Evolutionary conservation across 2,888 invertebrate genomes (phyloP), one percentile per base, ranked within the genome.

Genomic region (Flexamia atlantica): DNA sequence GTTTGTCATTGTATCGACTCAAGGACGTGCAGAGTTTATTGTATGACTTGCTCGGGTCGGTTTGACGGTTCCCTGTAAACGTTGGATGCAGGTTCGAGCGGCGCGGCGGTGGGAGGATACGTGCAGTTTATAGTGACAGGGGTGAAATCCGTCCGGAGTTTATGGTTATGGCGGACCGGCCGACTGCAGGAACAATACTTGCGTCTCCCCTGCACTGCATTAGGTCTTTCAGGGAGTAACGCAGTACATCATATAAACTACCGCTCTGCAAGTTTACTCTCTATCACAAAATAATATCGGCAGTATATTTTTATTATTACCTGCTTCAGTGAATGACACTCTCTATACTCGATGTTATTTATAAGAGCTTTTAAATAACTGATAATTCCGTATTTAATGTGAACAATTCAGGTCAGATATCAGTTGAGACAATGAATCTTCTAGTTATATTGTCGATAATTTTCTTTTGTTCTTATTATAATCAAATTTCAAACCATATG

Each of bases 81-180:
- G 57, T 46, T 46, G 3, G 12, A 46, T 46, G 46, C 57, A 23
- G 64, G 64, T 64, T 14, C 64, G 30, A 17, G 57, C 23, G 14
- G n/a, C n/a, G n/a, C n/a, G 3, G 64, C 20, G 10, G 64, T 64
- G 64, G 64, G 64, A 64, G 64, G 10, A 64, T 25, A 64, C 64
- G 64, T 25, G 28, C 64, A 28, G 64, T 64, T 64, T 64, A 64
- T 64, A 28, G 64, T 28, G 64, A 64, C 64, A 64, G 64, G 64
- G 64, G 64, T 64, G 64, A 64, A 64, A 64, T 64, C 28, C 64
- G 28, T 64, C 28, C 64, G 14, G 64, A 64, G 64, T 64, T 64
- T 64, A 64, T 28, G 64, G 64, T 64, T 28, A 64, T 28, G 28
- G 64, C 64, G 64, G 64, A 30, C 64, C 57, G 57, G 64, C 64